phyloP scores from a whole-genome alignment of 2,113 vertebrate species.

The Monopterus albus region DNA sequence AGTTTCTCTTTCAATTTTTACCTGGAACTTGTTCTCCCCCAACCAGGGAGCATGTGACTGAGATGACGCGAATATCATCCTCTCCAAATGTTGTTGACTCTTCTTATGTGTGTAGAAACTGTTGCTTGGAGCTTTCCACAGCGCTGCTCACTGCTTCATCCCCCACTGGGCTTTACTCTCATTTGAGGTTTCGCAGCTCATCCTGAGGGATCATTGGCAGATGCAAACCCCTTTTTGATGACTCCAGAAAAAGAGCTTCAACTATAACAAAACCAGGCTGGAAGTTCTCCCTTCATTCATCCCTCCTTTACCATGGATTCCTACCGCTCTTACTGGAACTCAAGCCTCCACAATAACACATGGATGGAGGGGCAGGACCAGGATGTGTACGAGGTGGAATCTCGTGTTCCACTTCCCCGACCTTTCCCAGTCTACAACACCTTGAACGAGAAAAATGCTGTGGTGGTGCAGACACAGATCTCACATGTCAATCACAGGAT shows the following conservation, averaged over 20 bases:
- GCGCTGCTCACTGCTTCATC: slow-evolving; percentile 29
- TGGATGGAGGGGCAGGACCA: slow-evolving; percentile 89
- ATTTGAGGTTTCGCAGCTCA: slow-evolving; percentile 12
- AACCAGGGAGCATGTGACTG: slow-evolving; percentile 55
- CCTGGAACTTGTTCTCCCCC: slow-evolving; percentile 55
- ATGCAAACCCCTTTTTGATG: slow-evolving; percentile 37
- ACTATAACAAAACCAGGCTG: not conserved
- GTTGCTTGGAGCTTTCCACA: slow-evolving; percentile 66
- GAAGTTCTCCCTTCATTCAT: not conserved
- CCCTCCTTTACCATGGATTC: slow-evolving; percentile 87
- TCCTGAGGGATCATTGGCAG: slow-evolving; percentile 19
- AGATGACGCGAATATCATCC: slow-evolving; percentile 58
- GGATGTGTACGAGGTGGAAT: slow-evolving; percentile 93
- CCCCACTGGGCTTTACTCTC: slow-evolving; percentile 54
- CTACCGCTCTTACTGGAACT: slow-evolving; percentile 86
- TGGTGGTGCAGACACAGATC: slow-evolving; percentile 93
- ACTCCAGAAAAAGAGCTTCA: slow-evolving; percentile 17
- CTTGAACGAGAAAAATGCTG: slow-evolving; percentile 90
- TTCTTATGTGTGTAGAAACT: slow-evolving; percentile 65
- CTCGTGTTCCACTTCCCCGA: slow-evolving; percentile 91
- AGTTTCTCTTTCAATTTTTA: slow-evolving; percentile 44
- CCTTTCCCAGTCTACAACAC: slow-evolving; percentile 86
- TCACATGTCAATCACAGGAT: slow-evolving; percentile 88
- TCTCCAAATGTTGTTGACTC: slow-evolving; percentile 69
- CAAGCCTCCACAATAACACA: slow-evolving; percentile 73